phyloP scores from a whole-genome alignment of 2,113 vertebrate species.

The Macaca mulatta region DNA sequence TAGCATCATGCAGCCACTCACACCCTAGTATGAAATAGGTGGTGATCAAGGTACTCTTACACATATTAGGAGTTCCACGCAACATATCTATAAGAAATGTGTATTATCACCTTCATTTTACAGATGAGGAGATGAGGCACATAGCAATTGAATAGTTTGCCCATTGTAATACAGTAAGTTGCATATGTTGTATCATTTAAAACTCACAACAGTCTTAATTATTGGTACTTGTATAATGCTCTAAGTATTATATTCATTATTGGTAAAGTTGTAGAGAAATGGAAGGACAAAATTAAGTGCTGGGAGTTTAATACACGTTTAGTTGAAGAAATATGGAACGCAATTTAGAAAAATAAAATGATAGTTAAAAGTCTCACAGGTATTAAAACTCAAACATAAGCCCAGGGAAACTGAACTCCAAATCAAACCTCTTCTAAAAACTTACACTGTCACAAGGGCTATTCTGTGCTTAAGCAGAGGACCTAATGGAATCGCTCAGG shows the following conservation, averaged over 20 bases:
- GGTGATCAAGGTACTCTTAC: background rate
- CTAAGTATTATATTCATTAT: background rate
- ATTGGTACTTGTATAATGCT: background rate
- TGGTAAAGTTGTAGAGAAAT: background rate
- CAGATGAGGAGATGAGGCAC: background rate
- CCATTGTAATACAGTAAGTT: background rate
- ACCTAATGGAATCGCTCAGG: background rate
- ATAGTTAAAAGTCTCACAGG: background rate
- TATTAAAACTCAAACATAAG: background rate
- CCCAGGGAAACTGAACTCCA: background rate
- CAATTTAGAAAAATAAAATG: background rate
- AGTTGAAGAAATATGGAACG: background rate
- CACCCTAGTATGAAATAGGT: background rate
- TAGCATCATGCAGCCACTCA: background rate
- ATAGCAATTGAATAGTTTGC: background rate
- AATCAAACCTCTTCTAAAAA: background rate
- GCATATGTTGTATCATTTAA: background rate
- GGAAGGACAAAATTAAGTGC: accelerated
- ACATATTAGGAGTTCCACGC: background rate
- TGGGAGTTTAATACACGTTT: background rate
- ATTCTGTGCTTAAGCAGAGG: background rate
- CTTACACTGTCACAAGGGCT: too few relatives aligned
- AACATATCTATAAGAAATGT: background rate
- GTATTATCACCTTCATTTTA: background rate
- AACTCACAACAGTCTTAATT: background rate